Evolutionary conservation across 2,888 invertebrate species (phyloP).

Genomic region (Callyntrura sp.): DNA sequence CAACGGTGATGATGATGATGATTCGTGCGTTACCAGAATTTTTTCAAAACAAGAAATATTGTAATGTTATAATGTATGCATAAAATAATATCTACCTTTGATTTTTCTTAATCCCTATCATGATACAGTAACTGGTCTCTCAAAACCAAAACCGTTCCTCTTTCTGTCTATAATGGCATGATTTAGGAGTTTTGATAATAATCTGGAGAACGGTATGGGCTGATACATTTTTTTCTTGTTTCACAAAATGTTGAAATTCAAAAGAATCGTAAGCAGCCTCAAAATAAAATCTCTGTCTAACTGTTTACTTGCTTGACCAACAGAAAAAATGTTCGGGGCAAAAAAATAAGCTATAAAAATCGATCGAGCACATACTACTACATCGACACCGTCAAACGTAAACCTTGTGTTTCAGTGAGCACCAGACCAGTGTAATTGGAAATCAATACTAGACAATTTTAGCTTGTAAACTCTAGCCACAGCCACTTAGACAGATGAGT

Average conservation of each 20-base stretch:
- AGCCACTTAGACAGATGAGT: too few species aligned
- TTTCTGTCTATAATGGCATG: constrained; percentile 74
- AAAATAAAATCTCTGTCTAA: neutral
- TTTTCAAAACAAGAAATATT: constrained; percentile 60
- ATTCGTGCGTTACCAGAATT: constrained; percentile 69
- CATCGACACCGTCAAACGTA: too few species aligned
- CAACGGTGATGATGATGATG: neutral
- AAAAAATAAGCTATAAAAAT: too few species aligned
- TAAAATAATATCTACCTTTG: constrained; percentile 55
- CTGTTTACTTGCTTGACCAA: neutral
- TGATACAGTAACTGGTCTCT: constrained; percentile 45
- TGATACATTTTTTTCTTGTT: constrained; percentile 35
- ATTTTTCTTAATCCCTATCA: constrained; percentile 57
- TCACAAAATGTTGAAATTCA: neutral
- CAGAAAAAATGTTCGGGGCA: neutral
- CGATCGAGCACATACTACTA: too few species aligned
- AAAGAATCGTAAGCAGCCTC: neutral
- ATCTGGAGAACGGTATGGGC: constrained; percentile 79
- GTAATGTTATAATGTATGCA: constrained; percentile 53
- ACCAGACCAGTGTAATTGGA: too few species aligned
- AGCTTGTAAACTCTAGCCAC: too few species aligned
- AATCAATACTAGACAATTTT: too few species aligned
- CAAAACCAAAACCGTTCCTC: constrained; percentile 55
- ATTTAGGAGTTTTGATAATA: constrained; percentile 80
- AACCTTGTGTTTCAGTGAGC: too few species aligned